Conservation (phyloP, 1,140 invertebrate genomes). For the Potamilus streckersoni region DNA sequence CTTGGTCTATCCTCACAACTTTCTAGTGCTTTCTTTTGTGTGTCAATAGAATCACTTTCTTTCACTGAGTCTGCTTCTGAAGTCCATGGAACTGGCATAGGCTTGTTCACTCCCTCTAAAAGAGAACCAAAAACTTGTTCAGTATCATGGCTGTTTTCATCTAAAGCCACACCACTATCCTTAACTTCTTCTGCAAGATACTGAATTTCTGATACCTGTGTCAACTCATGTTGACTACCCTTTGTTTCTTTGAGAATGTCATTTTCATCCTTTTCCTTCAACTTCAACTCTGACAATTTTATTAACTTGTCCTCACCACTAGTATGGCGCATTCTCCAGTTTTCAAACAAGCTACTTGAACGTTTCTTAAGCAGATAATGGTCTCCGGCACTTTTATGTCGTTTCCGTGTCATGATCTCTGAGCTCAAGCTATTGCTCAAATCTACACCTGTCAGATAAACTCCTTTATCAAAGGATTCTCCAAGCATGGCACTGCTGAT, state of each 20-base stretch:
- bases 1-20: too few species aligned
- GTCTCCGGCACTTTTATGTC: constrained; percentile 63
- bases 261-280: constrained; percentile 29
- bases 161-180: constrained; percentile 52
- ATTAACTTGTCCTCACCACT: constrained; percentile 42
- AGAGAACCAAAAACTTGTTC: too few species aligned
- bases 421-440: constrained; percentile 1
- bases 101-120: too few species aligned
- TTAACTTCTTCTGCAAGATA: constrained; percentile 40
- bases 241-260: constrained; percentile 24
- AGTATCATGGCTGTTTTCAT: constrained; percentile 24
- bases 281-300: constrained; percentile 39
- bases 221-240: not conserved
- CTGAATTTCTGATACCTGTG: constrained; percentile 5
- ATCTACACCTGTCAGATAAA: constrained; percentile 5
- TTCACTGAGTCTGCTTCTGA: not conserved
- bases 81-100: too few species aligned
- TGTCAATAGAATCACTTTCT: too few species aligned
- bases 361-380: constrained; percentile 43
- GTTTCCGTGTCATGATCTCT: constrained; percentile 44
- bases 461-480: constrained; percentile 26
- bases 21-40: too few species aligned
- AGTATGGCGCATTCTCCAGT: constrained; percentile 45
- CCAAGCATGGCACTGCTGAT: constrained; percentile 23
- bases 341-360: constrained; percentile 50